Conservation (phyloP, 1,140 invertebrate species). For the Drosophila kikkawai region DNA sequence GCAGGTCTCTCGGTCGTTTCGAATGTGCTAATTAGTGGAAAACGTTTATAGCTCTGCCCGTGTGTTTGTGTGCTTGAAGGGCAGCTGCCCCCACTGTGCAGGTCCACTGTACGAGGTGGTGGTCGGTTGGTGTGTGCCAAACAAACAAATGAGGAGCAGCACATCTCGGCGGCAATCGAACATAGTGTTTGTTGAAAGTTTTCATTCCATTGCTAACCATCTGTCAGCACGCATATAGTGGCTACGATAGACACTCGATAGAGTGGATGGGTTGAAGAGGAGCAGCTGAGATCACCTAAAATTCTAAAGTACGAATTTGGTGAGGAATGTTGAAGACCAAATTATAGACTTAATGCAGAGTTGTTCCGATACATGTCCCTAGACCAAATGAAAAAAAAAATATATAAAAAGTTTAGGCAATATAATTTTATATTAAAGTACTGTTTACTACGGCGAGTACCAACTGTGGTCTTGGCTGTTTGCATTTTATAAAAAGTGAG, state of each 20-base stretch:
- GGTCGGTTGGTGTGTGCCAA: constrained; percentile 14
- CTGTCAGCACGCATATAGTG: constrained; percentile 20
- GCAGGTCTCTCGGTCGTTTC: constrained; percentile 24
- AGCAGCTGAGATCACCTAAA: neutral
- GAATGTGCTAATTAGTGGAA: constrained; percentile 75
- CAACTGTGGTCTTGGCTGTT: neutral
- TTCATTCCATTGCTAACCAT: constrained; percentile 33
- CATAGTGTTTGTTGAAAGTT: constrained; percentile 36
- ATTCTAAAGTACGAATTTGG: neutral
- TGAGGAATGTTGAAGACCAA: neutral
- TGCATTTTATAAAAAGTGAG: neutral
- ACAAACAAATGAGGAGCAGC: constrained; percentile 17
- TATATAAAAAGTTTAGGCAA: neutral
- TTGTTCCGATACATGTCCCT: too few relatives aligned
- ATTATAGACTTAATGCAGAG: too few relatives aligned
- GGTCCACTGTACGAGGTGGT: constrained; percentile 26
- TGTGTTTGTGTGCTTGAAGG: constrained; percentile 57
- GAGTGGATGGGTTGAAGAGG: neutral
- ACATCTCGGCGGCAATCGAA: constrained; percentile 7
- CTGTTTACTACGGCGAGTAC: too few relatives aligned
- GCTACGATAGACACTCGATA: constrained; percentile 1
- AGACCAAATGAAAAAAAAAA: neutral
- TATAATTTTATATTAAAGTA: neutral
- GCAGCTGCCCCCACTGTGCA: constrained; percentile 44
- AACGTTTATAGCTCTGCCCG: constrained; percentile 61